phyloP scores from a whole-genome alignment of 2,113 vertebrate species.

The Ochotona princeps region DNA sequence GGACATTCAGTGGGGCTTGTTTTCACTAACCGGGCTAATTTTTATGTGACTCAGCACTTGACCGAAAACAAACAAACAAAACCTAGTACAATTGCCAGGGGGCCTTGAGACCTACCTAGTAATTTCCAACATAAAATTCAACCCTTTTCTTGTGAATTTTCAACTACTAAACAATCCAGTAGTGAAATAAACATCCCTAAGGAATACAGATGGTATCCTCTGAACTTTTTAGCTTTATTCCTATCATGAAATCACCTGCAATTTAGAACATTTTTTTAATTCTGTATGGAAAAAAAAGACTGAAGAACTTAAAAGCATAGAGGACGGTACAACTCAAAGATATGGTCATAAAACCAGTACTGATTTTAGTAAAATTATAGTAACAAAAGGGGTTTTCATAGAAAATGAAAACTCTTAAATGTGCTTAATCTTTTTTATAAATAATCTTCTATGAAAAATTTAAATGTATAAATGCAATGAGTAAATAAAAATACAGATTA shows the following conservation, averaged over 20 bases:
- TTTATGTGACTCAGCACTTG: not conserved
- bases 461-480: not conserved
- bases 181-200: not conserved
- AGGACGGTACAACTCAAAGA: not conserved
- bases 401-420: not conserved
- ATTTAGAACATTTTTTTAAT: not conserved
- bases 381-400: not conserved
- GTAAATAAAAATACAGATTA: not conserved
- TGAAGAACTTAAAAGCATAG: not conserved
- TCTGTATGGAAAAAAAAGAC: not conserved
- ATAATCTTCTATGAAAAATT: not conserved
- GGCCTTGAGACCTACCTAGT: not conserved
- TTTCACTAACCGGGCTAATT: not conserved
- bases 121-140: not conserved
- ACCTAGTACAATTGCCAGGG: not conserved
- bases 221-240: not conserved
- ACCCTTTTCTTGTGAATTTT: not conserved
- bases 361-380: not conserved
- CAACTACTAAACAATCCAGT: not conserved
- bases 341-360: not conserved
- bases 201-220: not conserved
- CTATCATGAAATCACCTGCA: not conserved
- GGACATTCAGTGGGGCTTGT: accelerated
- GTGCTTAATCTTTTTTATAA: not conserved
- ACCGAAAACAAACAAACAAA: not conserved